Percentiles rank a stretch among this genome's conserved stretches.
Evolutionary conservation across 2,113 vertebrate species (phyloP).

Genomic region (Grammomys surdaster): DNA sequence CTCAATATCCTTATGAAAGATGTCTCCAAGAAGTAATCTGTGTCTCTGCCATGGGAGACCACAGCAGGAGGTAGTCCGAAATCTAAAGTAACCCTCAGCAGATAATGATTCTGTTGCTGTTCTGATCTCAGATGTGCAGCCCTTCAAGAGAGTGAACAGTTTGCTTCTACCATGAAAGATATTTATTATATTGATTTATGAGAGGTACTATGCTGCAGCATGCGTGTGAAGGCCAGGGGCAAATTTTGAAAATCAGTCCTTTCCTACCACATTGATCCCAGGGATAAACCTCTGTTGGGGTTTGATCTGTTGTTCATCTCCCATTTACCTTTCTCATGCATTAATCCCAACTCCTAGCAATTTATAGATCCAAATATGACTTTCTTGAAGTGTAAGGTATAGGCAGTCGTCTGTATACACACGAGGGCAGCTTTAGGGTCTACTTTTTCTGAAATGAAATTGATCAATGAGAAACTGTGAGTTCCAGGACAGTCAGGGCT

Average conservation of each 20-base stretch:
- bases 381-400: neutral
- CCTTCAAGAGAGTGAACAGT: neutral
- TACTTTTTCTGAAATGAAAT: neutral
- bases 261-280: too few relatives aligned
- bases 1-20: neutral
- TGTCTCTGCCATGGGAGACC: too few relatives aligned
- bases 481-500: neutral
- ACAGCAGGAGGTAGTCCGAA: neutral
- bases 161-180: neutral
- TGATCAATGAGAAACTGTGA: neutral
- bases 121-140: neutral
- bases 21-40: neutral
- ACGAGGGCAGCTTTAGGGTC: neutral
- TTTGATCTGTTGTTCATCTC: neutral
- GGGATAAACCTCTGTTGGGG: neutral
- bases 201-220: neutral
- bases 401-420: neutral
- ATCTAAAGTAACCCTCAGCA: neutral
- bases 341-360: neutral
- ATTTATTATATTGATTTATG: neutral
- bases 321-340: neutral
- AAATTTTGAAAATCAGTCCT: neutral
- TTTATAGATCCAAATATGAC: too few relatives aligned
- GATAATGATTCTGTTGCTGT: neutral
- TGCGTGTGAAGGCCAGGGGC: neutral